Percentiles rank a stretch among this genome's conserved stretches.
Conservation (phyloP, 1,140 invertebrate genomes). For the Euschistus heros region DNA sequence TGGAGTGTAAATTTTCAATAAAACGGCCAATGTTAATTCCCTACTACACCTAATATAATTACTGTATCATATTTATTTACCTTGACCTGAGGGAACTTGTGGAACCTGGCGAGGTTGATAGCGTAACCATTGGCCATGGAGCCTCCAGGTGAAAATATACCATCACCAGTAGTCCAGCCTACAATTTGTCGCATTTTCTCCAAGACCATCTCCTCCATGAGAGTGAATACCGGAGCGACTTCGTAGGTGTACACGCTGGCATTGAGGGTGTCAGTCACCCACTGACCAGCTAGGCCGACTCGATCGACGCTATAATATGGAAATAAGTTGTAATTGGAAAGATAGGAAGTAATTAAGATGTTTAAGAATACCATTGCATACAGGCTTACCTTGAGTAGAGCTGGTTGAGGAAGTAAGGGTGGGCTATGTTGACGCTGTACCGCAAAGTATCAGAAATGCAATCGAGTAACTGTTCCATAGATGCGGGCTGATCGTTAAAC, state of each 20-base stretch:
- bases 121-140: conserved; percentile 93
- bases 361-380: background rate
- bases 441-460: conserved; percentile 54
- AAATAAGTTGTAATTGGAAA: background rate
- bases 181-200: conserved; percentile 73
- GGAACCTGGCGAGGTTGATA: conserved; percentile 75
- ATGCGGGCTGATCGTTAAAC: conserved; percentile 40
- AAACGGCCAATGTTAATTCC: no score
- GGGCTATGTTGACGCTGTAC: conserved; percentile 77
- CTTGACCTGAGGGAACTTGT: conserved; percentile 67
- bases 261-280: conserved; percentile 75
- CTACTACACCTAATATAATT: no score
- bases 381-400: conserved; percentile 50
- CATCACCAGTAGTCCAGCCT: conserved; percentile 72
- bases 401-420: conserved; percentile 80
- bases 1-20: no score
- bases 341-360: background rate
- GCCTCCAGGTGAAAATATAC: conserved; percentile 91
- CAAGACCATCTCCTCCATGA: conserved; percentile 75
- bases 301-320: conserved; percentile 56
- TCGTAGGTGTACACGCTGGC: conserved; percentile 84
- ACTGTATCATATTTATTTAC: conserved; percentile 34
- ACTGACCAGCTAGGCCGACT: conserved; percentile 72
- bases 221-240: conserved; percentile 77
- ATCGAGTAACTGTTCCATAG: conserved; percentile 53